Conservation (phyloP, 1,140 invertebrate genomes). For the Lasioglossum albipes region DNA sequence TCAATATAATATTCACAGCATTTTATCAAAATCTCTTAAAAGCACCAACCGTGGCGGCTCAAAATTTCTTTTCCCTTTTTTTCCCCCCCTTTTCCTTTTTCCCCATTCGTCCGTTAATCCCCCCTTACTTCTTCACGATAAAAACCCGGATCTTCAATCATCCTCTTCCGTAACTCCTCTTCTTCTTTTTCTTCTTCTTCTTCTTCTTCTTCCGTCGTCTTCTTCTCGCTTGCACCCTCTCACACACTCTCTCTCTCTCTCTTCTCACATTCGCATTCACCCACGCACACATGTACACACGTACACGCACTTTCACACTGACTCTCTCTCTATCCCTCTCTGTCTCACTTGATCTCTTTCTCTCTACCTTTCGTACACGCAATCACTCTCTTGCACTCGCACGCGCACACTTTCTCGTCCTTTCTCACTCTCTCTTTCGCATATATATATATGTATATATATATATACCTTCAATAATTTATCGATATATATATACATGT, state of each 20-base stretch:
- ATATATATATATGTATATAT: constrained; percentile 58
- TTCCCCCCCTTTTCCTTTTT: too few species aligned
- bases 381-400: not conserved
- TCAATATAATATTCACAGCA: constrained; percentile 80
- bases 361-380: not conserved
- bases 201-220: constrained; percentile 34
- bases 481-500: constrained; percentile 63
- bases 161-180: constrained; percentile 44
- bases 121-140: constrained; percentile 14
- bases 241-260: constrained; percentile 35
- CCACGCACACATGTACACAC: constrained; percentile 9
- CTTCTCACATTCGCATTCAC: constrained; percentile 48
- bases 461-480: constrained; percentile 61
- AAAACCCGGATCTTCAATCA: constrained; percentile 17
- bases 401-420: not conserved
- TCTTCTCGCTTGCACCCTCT: constrained; percentile 9
- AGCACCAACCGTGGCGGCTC: constrained; percentile 78
- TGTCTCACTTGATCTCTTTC: constrained; percentile 15
- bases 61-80: constrained; percentile 47
- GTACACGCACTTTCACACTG: not conserved
- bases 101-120: constrained; percentile 10
- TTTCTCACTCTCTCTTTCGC: constrained; percentile 11
- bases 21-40: constrained; percentile 80
- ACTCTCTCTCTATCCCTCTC: not conserved
- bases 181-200: constrained; percentile 33